A percentile compares a stretch with the other conserved stretches of the same genome.
Evolutionary conservation across 1,140 invertebrate genomes (phyloP).

Genomic region (Medauroidea extradentata): DNA sequence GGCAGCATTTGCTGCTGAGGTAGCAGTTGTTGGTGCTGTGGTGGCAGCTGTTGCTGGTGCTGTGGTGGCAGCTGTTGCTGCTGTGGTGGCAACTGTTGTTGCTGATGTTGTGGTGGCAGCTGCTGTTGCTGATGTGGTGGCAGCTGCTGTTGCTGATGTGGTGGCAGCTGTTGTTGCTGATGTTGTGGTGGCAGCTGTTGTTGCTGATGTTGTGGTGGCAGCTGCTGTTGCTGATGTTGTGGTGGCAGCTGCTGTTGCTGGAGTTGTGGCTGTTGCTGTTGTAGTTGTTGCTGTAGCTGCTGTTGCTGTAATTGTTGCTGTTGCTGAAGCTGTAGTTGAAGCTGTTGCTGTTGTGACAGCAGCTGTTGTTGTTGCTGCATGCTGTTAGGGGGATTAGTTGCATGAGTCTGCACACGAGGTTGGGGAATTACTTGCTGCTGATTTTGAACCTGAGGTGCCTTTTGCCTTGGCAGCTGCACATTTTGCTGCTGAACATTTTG

Average conservation of each 20-base stretch:
- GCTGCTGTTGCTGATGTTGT: too few relatives aligned
- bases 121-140: slow-evolving; percentile 13
- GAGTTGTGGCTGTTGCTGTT: not conserved
- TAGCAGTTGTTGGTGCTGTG: slow-evolving; percentile 30
- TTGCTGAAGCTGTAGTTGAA: not conserved
- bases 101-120: too few relatives aligned
- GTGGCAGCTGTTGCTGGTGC: slow-evolving; percentile 22
- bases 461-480: not conserved
- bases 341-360: slow-evolving; percentile 8
- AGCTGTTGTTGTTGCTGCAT: slow-evolving; percentile 2
- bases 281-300: too few relatives aligned
- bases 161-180: too few relatives aligned
- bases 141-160: slow-evolving; percentile 1
- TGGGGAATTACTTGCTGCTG: slow-evolving; percentile 29
- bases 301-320: slow-evolving; percentile 12
- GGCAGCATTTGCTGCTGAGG: slow-evolving; percentile 41
- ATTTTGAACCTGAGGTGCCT: slow-evolving; percentile 30
- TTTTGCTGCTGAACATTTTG: slow-evolving; percentile 10
- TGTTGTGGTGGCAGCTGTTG: not conserved
- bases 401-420: slow-evolving; percentile 39
- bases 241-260: not conserved
- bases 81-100: too few relatives aligned
- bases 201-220: too few relatives aligned
- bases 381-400: not conserved
- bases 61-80: slow-evolving; percentile 10